A percentile compares a stretch with the other conserved stretches of the same genome.
Evolutionary conservation across 2,888 invertebrate genomes (phyloP).

Genomic region (Drosophila demipolita): DNA sequence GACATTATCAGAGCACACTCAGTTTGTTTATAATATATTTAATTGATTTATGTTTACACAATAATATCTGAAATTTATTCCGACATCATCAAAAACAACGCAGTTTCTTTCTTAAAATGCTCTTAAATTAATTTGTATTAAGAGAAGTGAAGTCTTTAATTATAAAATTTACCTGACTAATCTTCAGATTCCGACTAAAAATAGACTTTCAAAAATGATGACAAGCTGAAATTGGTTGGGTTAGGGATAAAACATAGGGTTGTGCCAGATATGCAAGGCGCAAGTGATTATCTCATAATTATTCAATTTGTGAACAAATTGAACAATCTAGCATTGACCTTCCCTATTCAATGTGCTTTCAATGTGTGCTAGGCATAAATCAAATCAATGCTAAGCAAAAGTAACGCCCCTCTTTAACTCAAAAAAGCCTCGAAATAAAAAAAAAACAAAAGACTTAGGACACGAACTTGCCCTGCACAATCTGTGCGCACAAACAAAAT

Average conservation of each 20-base stretch:
- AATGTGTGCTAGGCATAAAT: conserved; percentile 42
- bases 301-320: conserved; percentile 9
- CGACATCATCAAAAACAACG: neutral
- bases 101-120: neutral
- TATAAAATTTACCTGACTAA: conserved; percentile 1
- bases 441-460: conserved; percentile 80
- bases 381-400: conserved; percentile 43
- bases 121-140: neutral
- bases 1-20: neutral
- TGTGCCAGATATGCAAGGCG: neutral
- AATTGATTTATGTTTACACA: neutral
- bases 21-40: neutral
- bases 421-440: conserved; percentile 19
- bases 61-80: neutral
- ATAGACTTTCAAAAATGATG: conserved; percentile 3
- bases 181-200: conserved; percentile 1
- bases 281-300: conserved; percentile 13
- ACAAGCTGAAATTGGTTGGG: neutral
- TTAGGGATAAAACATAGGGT: neutral
- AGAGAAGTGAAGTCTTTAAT: neutral
- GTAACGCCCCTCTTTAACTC: conserved; percentile 31
- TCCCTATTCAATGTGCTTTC: conserved; percentile 30
- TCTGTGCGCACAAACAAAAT: neutral
- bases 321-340: conserved; percentile 37
- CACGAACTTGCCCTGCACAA: conserved; percentile 71